Percentiles rank a stretch among this genome's conserved stretches.
These are phyloP conservation scores for Heliconius hermathena DNA, from an alignment of 1,140 invertebrate species.

Conservation along the genomic window DNA sequence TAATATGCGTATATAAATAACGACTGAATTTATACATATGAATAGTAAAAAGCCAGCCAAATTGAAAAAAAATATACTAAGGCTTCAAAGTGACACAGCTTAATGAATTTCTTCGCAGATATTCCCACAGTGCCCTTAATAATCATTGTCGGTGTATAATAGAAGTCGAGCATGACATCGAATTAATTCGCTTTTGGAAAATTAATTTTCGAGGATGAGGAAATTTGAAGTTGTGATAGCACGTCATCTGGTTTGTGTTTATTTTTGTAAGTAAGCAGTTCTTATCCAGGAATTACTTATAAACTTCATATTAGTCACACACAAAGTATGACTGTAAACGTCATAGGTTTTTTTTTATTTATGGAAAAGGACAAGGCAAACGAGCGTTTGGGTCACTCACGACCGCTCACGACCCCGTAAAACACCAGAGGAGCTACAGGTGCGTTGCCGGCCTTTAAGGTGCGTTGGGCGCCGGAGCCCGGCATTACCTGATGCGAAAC, in stretches of 20 bases:
- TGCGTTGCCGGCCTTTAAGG: too few relatives aligned
- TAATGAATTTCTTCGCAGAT: slow-evolving; percentile 26
- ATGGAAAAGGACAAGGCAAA: too few relatives aligned
- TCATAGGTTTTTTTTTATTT: too few relatives aligned
- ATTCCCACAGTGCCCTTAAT: slow-evolving; percentile 1
- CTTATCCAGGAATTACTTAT: not conserved
- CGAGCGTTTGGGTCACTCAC: too few relatives aligned
- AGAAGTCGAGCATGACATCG: slow-evolving; percentile 24
- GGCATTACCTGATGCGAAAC: too few relatives aligned
- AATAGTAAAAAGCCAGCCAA: not conserved
- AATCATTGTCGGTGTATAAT: slow-evolving; percentile 29
- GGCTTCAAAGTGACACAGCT: not conserved
- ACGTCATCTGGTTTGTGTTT: slow-evolving; percentile 9
- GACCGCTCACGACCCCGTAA: too few relatives aligned
- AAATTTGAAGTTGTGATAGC: slow-evolving; percentile 22
- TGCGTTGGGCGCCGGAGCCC: too few relatives aligned
- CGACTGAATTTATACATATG: too few relatives aligned
- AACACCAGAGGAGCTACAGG: too few relatives aligned
- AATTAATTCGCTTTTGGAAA: slow-evolving; percentile 36
- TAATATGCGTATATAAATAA: too few relatives aligned
- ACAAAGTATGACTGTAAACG: too few relatives aligned
- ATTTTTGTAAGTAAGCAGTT: not conserved
- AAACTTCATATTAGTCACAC: not conserved
- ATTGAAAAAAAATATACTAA: not conserved
- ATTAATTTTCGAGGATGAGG: slow-evolving; percentile 32